A percentile compares a stretch with the other conserved stretches of the same genome.
Evolutionary conservation across 2,888 invertebrate species (phyloP).

Genomic region (Sussaba pulchella): DNA sequence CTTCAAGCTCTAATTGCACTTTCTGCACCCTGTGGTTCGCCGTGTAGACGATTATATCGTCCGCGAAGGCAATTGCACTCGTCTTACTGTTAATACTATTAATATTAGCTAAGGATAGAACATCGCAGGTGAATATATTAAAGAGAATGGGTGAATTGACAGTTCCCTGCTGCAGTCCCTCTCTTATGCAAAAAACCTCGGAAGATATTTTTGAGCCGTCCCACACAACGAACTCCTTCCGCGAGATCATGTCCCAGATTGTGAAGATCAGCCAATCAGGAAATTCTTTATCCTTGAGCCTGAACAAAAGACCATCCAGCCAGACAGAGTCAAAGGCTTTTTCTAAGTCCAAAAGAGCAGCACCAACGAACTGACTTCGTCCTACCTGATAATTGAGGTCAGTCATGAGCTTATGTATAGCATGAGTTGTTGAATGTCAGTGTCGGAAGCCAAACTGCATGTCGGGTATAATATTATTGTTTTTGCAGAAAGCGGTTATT

Average conservation of each 20-base stretch:
- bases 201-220: background rate
- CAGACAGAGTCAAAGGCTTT: slow-evolving; percentile 47
- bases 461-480: slow-evolving; percentile 2
- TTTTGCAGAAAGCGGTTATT: background rate
- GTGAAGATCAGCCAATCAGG: background rate
- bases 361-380: slow-evolving; percentile 18
- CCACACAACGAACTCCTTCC: background rate
- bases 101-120: background rate
- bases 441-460: background rate
- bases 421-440: slow-evolving; percentile 47
- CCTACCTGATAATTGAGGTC: slow-evolving; percentile 1
- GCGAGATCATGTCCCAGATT: background rate
- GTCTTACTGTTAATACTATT: background rate
- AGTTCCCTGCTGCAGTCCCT: background rate
- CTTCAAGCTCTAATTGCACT: slow-evolving; percentile 6
- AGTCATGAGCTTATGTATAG: slow-evolving; percentile 40
- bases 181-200: background rate
- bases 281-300: background rate
- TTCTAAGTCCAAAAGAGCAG: slow-evolving; percentile 2
- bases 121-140: background rate
- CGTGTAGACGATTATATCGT: slow-evolving; percentile 55
- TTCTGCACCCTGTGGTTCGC: background rate
- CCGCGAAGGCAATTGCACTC: slow-evolving; percentile 60
- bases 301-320: slow-evolving; percentile 39
- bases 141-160: background rate